Evolutionary conservation across 2,797 vertebrate genomes (phyloP), one percentile per base, ranked within the genome.

Genomic region (Sciurus vulgaris): DNA sequence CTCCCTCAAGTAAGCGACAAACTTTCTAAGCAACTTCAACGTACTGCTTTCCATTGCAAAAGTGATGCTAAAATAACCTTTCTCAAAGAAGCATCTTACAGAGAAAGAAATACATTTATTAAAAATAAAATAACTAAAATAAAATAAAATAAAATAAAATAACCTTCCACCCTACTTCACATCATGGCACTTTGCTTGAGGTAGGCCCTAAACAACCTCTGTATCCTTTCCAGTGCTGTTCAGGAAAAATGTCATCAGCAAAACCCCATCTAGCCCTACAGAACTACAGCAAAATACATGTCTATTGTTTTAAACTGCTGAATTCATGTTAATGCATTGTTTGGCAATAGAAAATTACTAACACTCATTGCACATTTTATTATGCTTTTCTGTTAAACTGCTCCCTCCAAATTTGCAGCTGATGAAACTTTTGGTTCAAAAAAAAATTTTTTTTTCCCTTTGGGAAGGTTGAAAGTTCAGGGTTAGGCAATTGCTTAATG

Each of bases 361-460:
- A 49, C 12, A 11, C 7, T 79, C 49, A 20, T n/a, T n/a, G 41
- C 17, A 90, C 2, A 2, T 77, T 93, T 87, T 72, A 61, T 38
- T 82, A 88, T 73, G 51, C 38, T 82, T 95, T 41, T 73, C 49
- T 72, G 47, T 41, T 56, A 94, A 83, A 81, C 44, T 65, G 17
- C 2, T 44, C 12, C 12, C 38, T 77, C 49, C 30, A 67, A 74
- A 88, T 83, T 74, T 78, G 12, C 44, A 63, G 30, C n/a, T 94
- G 38, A 70, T 72, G 33, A 89, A 79, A 47, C 20, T 95, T 14
- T 54, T 76, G 38, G 54, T 44, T 56, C 54, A 22, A 61, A 61
- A 61, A 26, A 10, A 61, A 26, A 0, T 35, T 84, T 73, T 13
- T 65, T 18, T 33, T 33, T 33, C 18, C 26, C 13, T 61, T 72